These are phyloP conservation scores for Orbicella faveolata DNA, from an alignment of 64 coral and sea anemone species.

Conservation along the genomic window DNA sequence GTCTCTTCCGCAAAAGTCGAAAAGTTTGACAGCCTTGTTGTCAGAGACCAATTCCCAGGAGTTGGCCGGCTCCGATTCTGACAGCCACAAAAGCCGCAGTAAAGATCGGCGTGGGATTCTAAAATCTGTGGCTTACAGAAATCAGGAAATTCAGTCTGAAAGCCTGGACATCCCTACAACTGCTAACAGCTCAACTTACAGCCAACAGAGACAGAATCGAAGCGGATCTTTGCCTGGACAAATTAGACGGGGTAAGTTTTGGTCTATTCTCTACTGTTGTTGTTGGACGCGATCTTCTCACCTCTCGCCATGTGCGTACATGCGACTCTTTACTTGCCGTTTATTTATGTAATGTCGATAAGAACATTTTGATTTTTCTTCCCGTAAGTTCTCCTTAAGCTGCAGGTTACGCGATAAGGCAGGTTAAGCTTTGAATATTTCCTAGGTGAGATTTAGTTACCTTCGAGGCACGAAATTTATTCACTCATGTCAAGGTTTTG, in stretches of 20 bases:
- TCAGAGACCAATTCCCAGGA: slow-evolving; percentile 26
- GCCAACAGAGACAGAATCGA: slow-evolving; percentile 30
- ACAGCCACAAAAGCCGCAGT: neutral
- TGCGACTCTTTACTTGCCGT: neutral
- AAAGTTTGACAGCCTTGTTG: slow-evolving; percentile 57
- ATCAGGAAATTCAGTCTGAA: slow-evolving; percentile 77
- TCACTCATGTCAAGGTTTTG: neutral
- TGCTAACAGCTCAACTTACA: neutral
- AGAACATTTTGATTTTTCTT: slow-evolving; percentile 15
- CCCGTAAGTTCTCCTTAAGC: neutral
- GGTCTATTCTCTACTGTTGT: neutral
- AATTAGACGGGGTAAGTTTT: slow-evolving; percentile 27
- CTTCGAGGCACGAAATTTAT: neutral
- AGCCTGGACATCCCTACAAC: slow-evolving; percentile 43
- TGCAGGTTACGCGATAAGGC: neutral
- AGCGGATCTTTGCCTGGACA: slow-evolving; percentile 26
- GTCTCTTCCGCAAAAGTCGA: slow-evolving; percentile 30
- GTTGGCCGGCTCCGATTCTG: neutral
- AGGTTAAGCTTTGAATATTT: neutral
- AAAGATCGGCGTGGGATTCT: slow-evolving; percentile 76
- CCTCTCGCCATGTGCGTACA: neutral
- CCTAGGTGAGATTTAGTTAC: neutral
- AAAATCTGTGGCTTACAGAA: slow-evolving; percentile 89
- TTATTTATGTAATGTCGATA: neutral
- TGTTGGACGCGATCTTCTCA: neutral